Evolutionary conservation across 2,888 invertebrate species (phyloP).

Genomic region (Rhabditophanes sp.): DNA sequence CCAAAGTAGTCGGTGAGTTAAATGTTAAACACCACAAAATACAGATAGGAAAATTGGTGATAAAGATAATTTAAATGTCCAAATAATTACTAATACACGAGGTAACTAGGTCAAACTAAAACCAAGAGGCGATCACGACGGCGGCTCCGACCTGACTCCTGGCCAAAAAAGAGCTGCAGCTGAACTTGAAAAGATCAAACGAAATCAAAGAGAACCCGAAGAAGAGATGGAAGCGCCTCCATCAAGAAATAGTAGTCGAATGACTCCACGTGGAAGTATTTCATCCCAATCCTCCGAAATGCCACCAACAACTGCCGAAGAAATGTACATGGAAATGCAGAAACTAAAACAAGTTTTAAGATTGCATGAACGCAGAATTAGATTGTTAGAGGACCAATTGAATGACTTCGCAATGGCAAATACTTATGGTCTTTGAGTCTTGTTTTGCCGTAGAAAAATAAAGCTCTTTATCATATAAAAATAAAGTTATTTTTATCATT

Average conservation of each 20-base stretch:
- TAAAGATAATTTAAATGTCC: too few relatives aligned
- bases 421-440: conserved; percentile 20
- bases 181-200: conserved; percentile 32
- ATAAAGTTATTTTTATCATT: too few relatives aligned
- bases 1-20: too few relatives aligned
- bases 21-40: too few relatives aligned
- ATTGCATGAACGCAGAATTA: conserved; percentile 42
- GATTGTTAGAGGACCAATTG: conserved; percentile 37
- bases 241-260: too few relatives aligned
- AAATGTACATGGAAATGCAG: conserved; percentile 24
- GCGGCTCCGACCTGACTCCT: conserved; percentile 23
- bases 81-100: too few relatives aligned
- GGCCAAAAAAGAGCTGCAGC: conserved; percentile 39
- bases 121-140: conserved; percentile 22
- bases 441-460: too few relatives aligned
- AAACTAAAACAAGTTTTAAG: conserved; percentile 40
- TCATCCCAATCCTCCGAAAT: neutral
- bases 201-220: conserved; percentile 17
- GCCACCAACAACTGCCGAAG: conserved; percentile 9
- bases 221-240: conserved; percentile 2
- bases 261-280: neutral
- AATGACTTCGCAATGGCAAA: conserved; percentile 34
- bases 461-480: too few relatives aligned
- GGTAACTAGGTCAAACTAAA: conserved; percentile 20
- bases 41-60: conserved; percentile 15